Percentiles rank a stretch among this genome's conserved stretches.
Conservation (phyloP, 2,797 vertebrate species). For the Sebastes hubbsi region DNA sequence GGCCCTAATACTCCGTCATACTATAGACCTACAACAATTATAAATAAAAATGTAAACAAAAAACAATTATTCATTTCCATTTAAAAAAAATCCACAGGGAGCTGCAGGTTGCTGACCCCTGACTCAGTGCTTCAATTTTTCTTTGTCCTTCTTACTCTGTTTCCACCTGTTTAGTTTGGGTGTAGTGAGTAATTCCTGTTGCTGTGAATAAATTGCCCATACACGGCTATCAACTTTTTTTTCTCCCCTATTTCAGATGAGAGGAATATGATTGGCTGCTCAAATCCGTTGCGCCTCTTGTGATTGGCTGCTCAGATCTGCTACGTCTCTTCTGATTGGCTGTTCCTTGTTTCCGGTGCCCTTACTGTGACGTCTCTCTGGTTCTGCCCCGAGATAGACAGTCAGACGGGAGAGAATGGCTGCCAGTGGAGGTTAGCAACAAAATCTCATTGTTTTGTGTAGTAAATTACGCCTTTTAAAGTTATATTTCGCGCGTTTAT, state of each 20-base stretch:
- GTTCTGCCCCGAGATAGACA: slow-evolving; percentile 78
- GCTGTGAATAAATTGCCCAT: slow-evolving; percentile 14
- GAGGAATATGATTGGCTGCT: slow-evolving; percentile 8
- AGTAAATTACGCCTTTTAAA: slow-evolving; percentile 44
- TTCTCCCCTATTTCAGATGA: slow-evolving; percentile 22
- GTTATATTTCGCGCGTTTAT: slow-evolving; percentile 20
- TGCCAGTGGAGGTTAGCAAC: slow-evolving; percentile 87
- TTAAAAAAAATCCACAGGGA: too few relatives aligned
- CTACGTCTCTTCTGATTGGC: slow-evolving; percentile 71
- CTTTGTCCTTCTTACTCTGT: too few relatives aligned
- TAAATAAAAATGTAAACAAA: too few relatives aligned
- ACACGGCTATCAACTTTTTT: slow-evolving; percentile 41
- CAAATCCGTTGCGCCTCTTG: not conserved
- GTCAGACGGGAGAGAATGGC: slow-evolving; percentile 84
- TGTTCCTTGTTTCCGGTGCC: slow-evolving; percentile 79
- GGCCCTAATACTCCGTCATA: too few relatives aligned
- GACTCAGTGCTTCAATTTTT: too few relatives aligned
- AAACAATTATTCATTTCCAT: too few relatives aligned
- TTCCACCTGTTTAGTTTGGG: too few relatives aligned
- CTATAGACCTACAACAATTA: too few relatives aligned
- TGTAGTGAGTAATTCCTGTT: not conserved
- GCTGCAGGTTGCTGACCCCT: too few relatives aligned
- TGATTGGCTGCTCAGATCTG: slow-evolving; percentile 51
- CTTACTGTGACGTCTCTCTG: slow-evolving; percentile 77
- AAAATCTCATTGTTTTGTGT: slow-evolving; percentile 74